Conservation (phyloP, 2,888 invertebrate genomes). For the Agonopterix alstromeriana region DNA sequence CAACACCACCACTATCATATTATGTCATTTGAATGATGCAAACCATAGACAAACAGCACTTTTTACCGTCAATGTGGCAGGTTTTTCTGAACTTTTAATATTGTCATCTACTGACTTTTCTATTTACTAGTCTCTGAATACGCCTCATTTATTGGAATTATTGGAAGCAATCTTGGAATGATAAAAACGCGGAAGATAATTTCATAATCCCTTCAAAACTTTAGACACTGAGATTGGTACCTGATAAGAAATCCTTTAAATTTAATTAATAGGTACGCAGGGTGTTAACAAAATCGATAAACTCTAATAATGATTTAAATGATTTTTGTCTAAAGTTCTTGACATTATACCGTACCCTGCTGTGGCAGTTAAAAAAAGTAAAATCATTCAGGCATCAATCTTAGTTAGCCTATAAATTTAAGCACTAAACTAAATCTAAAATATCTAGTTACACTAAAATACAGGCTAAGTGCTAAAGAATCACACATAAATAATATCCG, state of each 20-base stretch:
- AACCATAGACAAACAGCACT: no score
- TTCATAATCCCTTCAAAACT: slow-evolving; percentile 25
- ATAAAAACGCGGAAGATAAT: slow-evolving; percentile 43
- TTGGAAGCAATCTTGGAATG: slow-evolving; percentile 67
- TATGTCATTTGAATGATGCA: no score
- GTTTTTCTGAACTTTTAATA: no score
- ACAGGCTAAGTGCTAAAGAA: slow-evolving; percentile 53
- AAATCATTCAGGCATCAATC: slow-evolving; percentile 24
- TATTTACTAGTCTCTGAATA: no score
- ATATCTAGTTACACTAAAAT: slow-evolving; percentile 56
- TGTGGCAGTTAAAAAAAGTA: no score
- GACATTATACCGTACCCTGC: background rate
- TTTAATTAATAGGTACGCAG: no score
- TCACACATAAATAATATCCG: slow-evolving; percentile 74
- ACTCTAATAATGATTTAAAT: no score
- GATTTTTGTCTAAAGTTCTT: no score
- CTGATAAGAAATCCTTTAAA: slow-evolving; percentile 10
- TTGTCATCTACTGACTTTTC: no score
- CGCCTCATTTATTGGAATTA: background rate
- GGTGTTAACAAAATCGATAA: no score
- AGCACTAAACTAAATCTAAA: slow-evolving; percentile 20
- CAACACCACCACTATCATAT: no score
- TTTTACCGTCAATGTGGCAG: no score
- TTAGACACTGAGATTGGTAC: slow-evolving; percentile 43
- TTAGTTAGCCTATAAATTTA: slow-evolving; percentile 23